Evolutionary conservation across 2,888 invertebrate genomes (phyloP).

Genomic region (Empis livida): DNA sequence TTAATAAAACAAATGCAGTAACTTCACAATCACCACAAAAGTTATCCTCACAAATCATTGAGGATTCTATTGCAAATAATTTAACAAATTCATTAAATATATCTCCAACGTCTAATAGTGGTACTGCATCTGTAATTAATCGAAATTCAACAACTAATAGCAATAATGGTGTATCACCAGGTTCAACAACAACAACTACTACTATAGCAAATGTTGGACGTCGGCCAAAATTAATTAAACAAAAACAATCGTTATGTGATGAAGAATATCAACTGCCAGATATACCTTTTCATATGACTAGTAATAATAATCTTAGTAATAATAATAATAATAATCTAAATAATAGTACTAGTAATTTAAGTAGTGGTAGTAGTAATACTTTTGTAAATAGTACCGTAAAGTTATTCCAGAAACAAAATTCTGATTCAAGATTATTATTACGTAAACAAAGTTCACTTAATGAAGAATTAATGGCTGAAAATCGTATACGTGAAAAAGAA

Average conservation of each 20-base stretch:
- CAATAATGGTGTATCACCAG: conserved; percentile 18
- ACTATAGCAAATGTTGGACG: conserved; percentile 15
- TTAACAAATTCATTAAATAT: neutral
- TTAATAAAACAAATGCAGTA: no score
- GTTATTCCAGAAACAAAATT: conserved; percentile 10
- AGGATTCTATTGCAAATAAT: no score
- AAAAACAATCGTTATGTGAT: conserved; percentile 72
- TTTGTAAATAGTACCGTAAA: conserved; percentile 1
- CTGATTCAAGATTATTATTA: conserved; percentile 29
- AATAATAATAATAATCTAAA: conserved; percentile 21
- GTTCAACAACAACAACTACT: conserved; percentile 25
- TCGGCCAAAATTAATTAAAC: conserved; percentile 65
- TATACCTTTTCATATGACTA: conserved; percentile 24
- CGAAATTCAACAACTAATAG: neutral
- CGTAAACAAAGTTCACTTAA: conserved; percentile 75
- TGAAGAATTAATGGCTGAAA: conserved; percentile 81
- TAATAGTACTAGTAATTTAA: conserved; percentile 13
- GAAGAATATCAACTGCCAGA: conserved; percentile 39
- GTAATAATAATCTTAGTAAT: conserved; percentile 23
- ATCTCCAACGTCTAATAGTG: neutral
- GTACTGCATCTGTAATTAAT: no score
- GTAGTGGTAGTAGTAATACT: conserved; percentile 2
- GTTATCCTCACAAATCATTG: no score
- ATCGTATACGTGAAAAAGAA: conserved; percentile 70
- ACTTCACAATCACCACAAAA: no score